Evolutionary conservation across 2,797 vertebrate species (phyloP).

Genomic region (Typhlichthys subterraneus): DNA sequence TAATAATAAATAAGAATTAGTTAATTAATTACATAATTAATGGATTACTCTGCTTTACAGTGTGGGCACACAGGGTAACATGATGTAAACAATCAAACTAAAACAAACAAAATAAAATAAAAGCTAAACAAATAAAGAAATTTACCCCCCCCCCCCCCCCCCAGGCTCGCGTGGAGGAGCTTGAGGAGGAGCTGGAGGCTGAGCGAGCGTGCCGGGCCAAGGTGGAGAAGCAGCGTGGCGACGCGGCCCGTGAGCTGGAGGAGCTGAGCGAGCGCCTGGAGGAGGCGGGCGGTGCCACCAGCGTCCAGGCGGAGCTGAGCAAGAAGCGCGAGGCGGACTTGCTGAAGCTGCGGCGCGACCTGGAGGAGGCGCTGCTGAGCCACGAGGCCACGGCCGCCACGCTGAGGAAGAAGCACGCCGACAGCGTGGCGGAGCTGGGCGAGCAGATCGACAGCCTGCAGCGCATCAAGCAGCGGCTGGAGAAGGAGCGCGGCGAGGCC

Average conservation of each 20-base stretch:
- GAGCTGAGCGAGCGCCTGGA: constrained; percentile 91
- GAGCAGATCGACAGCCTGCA: constrained; percentile 93
- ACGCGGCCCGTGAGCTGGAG: constrained; percentile 87
- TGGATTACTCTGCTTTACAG: too few relatives aligned
- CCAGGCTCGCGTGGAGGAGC: constrained; percentile 88
- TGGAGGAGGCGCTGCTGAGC: constrained; percentile 89
- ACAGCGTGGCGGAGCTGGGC: constrained; percentile 82
- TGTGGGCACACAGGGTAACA: too few relatives aligned
- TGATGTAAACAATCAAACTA: too few relatives aligned
- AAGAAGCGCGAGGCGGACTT: constrained; percentile 89
- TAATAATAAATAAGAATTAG: too few relatives aligned
- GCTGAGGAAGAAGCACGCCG: constrained; percentile 88
- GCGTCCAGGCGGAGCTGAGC: constrained; percentile 87
- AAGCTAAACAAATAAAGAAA: too few relatives aligned
- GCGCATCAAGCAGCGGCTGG: constrained; percentile 91
- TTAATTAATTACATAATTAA: too few relatives aligned
- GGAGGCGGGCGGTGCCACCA: constrained; percentile 87
- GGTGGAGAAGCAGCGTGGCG: constrained; percentile 88
- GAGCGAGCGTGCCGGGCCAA: constrained; percentile 86
- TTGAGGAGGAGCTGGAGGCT: constrained; percentile 93
- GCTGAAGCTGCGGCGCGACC: constrained; percentile 85
- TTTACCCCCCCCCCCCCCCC: not conserved
- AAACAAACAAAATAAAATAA: not conserved
- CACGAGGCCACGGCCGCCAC: constrained; percentile 83
- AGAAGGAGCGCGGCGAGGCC: constrained; percentile 89